These are phyloP conservation scores for Phaonia tiefii DNA, from an alignment of 2,888 invertebrate genomes.

Conservation along the genomic window DNA sequence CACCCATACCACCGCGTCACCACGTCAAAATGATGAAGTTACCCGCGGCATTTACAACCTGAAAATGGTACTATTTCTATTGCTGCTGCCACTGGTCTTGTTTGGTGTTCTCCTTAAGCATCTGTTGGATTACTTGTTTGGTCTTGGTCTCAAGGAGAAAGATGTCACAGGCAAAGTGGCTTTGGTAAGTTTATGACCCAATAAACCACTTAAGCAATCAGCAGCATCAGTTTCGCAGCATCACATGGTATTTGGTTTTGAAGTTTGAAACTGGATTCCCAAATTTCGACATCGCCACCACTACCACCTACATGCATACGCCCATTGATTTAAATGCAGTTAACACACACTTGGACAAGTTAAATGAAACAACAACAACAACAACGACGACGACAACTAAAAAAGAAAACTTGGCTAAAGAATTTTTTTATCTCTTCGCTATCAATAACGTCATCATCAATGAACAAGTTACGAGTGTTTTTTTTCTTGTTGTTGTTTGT, in stretches of 20 bases:
- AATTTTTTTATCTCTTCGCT: slow-evolving; percentile 38
- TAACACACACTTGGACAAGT: not conserved
- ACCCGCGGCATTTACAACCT: slow-evolving; percentile 76
- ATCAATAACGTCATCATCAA: slow-evolving; percentile 64
- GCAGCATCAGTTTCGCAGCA: too few relatives aligned
- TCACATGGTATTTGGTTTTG: not conserved
- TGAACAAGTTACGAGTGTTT: slow-evolving; percentile 53
- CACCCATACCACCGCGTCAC: slow-evolving; percentile 32
- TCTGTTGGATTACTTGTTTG: slow-evolving; percentile 77
- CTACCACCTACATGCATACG: not conserved
- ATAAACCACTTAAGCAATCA: not conserved
- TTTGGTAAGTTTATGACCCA: slow-evolving; percentile 74
- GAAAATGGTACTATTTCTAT: slow-evolving; percentile 74
- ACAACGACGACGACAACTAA: not conserved
- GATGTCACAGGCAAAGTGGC: slow-evolving; percentile 79
- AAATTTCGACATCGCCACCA: not conserved
- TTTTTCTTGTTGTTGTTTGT: too few relatives aligned
- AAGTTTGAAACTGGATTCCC: not conserved
- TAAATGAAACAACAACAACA: not conserved
- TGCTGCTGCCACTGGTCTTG: slow-evolving; percentile 76
- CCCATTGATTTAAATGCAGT: not conserved
- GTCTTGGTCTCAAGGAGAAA: slow-evolving; percentile 75
- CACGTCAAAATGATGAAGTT: slow-evolving; percentile 73
- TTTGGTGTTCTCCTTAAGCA: slow-evolving; percentile 77
- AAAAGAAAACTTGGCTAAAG: slow-evolving; percentile 31